Evolutionary conservation across 2,888 invertebrate species (phyloP).

Genomic region (Coelopa pilipes): DNA sequence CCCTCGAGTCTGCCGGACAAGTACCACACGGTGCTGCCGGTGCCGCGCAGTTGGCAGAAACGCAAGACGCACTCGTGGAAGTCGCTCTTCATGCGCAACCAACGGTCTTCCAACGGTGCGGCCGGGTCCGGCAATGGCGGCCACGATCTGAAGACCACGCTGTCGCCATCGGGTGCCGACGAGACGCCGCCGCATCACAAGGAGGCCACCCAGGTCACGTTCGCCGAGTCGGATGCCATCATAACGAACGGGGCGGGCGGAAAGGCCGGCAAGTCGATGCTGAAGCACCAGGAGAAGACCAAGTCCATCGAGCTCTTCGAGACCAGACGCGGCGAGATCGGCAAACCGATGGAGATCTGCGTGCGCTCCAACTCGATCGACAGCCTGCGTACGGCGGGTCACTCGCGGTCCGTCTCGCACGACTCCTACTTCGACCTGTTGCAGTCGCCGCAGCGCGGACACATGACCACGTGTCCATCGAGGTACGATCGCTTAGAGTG

Average conservation of each 20-base stretch:
- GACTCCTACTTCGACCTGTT: constrained; percentile 88
- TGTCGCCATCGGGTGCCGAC: constrained; percentile 37
- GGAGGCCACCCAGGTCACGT: constrained; percentile 59
- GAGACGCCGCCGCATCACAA: constrained; percentile 45
- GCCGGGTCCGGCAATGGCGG: background rate
- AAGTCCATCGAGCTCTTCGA: constrained; percentile 66
- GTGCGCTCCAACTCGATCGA: constrained; percentile 66
- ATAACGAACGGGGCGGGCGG: constrained; percentile 48
- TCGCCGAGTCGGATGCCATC: constrained; percentile 57
- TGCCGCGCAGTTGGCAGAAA: constrained; percentile 73
- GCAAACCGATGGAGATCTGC: constrained; percentile 65
- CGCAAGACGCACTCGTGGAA: constrained; percentile 67
- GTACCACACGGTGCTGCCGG: constrained; percentile 93
- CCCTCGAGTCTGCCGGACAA: constrained; percentile 78
- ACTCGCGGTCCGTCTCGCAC: constrained; percentile 83
- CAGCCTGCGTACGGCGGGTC: constrained; percentile 66
- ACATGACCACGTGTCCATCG: constrained; percentile 64
- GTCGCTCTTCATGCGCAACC: constrained; percentile 66
- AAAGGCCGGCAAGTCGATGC: constrained; percentile 53
- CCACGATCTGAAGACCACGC: constrained; percentile 37
- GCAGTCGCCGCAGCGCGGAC: constrained; percentile 66
- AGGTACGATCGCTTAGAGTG: constrained; percentile 57
- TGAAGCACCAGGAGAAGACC: constrained; percentile 58
- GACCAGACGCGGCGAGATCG: constrained; percentile 50
- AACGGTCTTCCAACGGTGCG: constrained; percentile 49